Conservation (phyloP, 2,888 invertebrate genomes). For the Ypsolopha scabrella region DNA sequence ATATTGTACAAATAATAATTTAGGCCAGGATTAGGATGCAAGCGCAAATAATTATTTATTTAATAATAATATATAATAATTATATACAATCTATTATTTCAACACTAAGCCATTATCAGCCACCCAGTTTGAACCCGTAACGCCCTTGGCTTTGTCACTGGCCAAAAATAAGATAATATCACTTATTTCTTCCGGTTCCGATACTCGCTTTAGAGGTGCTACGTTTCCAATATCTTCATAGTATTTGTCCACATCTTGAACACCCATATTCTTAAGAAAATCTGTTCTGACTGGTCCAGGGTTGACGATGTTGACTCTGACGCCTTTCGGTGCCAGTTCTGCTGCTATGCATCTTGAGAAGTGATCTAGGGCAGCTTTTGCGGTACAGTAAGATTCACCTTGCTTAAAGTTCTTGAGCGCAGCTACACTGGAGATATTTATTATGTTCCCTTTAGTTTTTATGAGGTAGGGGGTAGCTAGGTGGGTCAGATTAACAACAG, state of each 20-base stretch:
- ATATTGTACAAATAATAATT: no score
- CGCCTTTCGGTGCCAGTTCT: constrained; percentile 77
- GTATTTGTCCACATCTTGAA: constrained; percentile 28
- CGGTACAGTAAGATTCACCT: constrained; percentile 15
- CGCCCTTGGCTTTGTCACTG: constrained; percentile 81
- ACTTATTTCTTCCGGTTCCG: constrained; percentile 81
- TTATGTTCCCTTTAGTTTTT: constrained; percentile 27
- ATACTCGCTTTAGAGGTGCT: constrained; percentile 85
- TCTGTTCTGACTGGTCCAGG: constrained; percentile 86
- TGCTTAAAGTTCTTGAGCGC: constrained; percentile 7
- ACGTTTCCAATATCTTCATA: constrained; percentile 79
- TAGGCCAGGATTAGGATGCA: no score
- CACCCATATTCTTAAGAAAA: constrained; percentile 67
- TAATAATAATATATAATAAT: no score
- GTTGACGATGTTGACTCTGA: constrained; percentile 86
- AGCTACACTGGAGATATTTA: constrained; percentile 27
- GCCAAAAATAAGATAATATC: constrained; percentile 85
- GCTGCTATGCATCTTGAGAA: constrained; percentile 87
- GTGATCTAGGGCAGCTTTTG: constrained; percentile 79
- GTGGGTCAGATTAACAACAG: constrained; percentile 20
- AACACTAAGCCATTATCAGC: constrained; percentile 14
- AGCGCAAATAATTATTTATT: no score
- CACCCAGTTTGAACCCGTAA: constrained; percentile 76
- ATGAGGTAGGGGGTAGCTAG: constrained; percentile 24
- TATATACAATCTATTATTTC: no score